A percentile compares a stretch with the other conserved stretches of the same genome.
phyloP scores from a whole-genome alignment of 2,113 vertebrate genomes.

The Eolophus roseicapilla region DNA sequence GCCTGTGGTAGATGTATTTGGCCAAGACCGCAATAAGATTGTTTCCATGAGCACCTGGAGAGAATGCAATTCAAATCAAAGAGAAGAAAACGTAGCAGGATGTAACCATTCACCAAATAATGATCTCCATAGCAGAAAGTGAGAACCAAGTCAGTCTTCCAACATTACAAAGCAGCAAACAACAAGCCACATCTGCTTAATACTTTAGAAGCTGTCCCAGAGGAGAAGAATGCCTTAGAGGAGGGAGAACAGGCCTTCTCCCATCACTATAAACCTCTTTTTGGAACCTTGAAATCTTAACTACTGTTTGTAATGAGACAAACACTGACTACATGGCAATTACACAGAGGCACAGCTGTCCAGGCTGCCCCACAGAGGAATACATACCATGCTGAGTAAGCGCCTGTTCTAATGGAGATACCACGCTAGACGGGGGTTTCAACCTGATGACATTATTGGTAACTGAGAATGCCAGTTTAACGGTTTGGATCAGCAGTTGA shows the following conservation, averaged over 20 bases:
- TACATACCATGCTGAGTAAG: constrained; percentile 91
- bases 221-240: background rate
- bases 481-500: constrained; percentile 93
- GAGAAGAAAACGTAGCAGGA: background rate
- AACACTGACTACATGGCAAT: background rate
- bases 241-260: background rate
- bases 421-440: constrained; percentile 86
- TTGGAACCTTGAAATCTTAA: background rate
- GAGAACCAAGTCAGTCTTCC: background rate
- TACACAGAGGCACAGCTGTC: background rate
- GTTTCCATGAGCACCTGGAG: constrained; percentile 89
- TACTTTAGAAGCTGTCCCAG: background rate
- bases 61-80: background rate
- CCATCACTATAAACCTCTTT: background rate
- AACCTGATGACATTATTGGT: constrained; percentile 96
- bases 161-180: background rate
- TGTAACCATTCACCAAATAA: background rate
- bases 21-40: constrained; percentile 96
- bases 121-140: background rate
- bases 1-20: constrained; percentile 98
- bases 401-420: constrained; percentile 92
- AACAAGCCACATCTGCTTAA: background rate
- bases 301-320: background rate
- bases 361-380: background rate
- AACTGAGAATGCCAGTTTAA: constrained; percentile 94